A percentile compares a stretch with the other conserved stretches of the same genome.
These are phyloP conservation scores for Cancer borealis DNA, from an alignment of 2,888 invertebrate species.

Conservation along the genomic window DNA sequence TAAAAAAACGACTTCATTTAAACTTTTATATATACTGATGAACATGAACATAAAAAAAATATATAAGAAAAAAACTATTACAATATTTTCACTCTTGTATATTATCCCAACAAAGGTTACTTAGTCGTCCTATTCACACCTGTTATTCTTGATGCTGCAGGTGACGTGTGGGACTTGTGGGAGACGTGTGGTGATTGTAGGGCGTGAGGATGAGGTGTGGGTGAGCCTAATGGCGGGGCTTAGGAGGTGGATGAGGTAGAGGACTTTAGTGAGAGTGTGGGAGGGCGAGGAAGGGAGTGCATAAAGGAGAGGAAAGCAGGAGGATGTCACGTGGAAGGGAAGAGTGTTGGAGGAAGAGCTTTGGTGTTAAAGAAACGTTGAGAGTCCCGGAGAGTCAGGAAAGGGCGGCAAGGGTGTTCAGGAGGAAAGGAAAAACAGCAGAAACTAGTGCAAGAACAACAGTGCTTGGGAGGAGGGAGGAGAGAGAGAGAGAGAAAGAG, in stretches of 20 bases:
- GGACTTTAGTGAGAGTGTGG: not conserved
- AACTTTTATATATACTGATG: too few relatives aligned
- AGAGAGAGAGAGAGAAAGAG: not conserved
- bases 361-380: not conserved
- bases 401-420: not conserved
- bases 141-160: too few relatives aligned
- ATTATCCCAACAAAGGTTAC: too few relatives aligned
- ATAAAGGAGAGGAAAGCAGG: not conserved
- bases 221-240: too few relatives aligned
- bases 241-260: too few relatives aligned
- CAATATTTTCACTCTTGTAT: too few relatives aligned
- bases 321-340: slow-evolving; percentile 11
- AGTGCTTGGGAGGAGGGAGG: not conserved
- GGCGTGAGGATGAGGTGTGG: not conserved
- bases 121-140: too few relatives aligned
- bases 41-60: too few relatives aligned
- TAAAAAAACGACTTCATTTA: too few relatives aligned
- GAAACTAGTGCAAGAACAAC: slow-evolving; percentile 8
- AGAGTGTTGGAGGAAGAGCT: not conserved
- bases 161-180: too few relatives aligned
- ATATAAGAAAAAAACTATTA: too few relatives aligned
- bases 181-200: not conserved
- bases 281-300: not conserved
- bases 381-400: not conserved
- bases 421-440: not conserved